Evolutionary conservation across 2,888 invertebrate species (phyloP).

Genomic region (Monochamus alternatus): DNA sequence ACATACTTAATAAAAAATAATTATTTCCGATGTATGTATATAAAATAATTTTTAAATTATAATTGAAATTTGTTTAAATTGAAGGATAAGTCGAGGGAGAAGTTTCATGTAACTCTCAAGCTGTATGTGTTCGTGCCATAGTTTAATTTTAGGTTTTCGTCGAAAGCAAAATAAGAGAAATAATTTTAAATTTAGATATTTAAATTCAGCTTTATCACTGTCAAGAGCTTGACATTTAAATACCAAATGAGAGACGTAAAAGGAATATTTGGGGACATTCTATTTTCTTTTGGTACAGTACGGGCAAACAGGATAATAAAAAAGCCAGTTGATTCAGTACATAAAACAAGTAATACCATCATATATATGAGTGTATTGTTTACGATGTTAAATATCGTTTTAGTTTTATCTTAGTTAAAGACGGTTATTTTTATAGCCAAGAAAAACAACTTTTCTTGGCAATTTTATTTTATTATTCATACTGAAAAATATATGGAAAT

Average conservation of each 20-base stretch:
- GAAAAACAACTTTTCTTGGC: too few relatives aligned
- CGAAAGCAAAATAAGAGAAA: conserved; percentile 21
- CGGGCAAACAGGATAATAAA: not conserved
- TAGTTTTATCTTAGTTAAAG: too few relatives aligned
- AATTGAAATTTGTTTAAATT: too few relatives aligned
- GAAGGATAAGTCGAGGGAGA: not conserved
- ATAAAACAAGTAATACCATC: too few relatives aligned
- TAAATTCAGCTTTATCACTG: conserved; percentile 14
- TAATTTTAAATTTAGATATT: conserved; percentile 27
- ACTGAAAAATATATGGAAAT: conserved; percentile 1
- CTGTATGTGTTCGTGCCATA: conserved; percentile 8
- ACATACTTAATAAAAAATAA: too few relatives aligned
- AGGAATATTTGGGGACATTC: not conserved
- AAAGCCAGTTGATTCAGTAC: not conserved
- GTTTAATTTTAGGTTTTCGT: conserved; percentile 23
- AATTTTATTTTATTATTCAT: too few relatives aligned
- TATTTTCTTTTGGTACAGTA: not conserved
- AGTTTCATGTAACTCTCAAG: not conserved
- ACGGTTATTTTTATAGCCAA: too few relatives aligned
- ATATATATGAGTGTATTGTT: too few relatives aligned
- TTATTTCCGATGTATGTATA: too few relatives aligned
- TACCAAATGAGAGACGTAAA: conserved; percentile 6
- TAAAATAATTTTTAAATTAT: too few relatives aligned
- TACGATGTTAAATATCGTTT: too few relatives aligned
- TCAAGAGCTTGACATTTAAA: conserved; percentile 14